phyloP scores from a whole-genome alignment of 2,888 invertebrate species.

The Lithophane socia region DNA sequence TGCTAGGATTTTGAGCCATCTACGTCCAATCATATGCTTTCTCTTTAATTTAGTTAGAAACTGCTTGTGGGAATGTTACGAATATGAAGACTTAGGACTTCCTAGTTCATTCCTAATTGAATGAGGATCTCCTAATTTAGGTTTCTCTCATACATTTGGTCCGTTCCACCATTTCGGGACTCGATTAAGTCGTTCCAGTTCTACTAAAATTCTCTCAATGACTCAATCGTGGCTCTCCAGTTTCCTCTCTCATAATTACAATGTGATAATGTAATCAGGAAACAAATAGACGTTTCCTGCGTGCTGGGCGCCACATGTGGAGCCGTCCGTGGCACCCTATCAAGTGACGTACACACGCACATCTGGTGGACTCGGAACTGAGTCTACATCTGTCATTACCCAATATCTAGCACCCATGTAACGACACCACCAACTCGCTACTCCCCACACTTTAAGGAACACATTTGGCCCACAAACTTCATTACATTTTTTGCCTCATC shows the following conservation, averaged over 20 bases:
- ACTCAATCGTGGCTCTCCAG: slow-evolving; percentile 50
- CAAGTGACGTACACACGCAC: slow-evolving; percentile 70
- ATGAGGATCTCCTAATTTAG: slow-evolving; percentile 3
- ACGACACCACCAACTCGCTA: slow-evolving; percentile 56
- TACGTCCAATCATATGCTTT: not conserved
- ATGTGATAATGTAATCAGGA: slow-evolving; percentile 77
- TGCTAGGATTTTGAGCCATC: not conserved
- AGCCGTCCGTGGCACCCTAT: slow-evolving; percentile 61
- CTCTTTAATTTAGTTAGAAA: not conserved
- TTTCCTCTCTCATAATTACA: slow-evolving; percentile 65
- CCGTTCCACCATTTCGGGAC: not conserved
- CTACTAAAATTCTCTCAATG: slow-evolving; percentile 46
- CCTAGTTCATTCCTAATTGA: not conserved
- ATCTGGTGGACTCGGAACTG: slow-evolving; percentile 81
- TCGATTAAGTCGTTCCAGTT: slow-evolving; percentile 22
- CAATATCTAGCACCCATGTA: slow-evolving; percentile 58
- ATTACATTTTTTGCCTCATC: slow-evolving; percentile 76
- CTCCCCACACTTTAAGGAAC: slow-evolving; percentile 72
- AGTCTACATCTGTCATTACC: slow-evolving; percentile 75
- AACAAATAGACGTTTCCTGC: slow-evolving; percentile 79
- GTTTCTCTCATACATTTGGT: slow-evolving; percentile 5
- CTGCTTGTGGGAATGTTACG: not conserved
- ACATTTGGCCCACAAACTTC: slow-evolving; percentile 78
- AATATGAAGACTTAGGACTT: not conserved
- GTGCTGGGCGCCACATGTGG: slow-evolving; percentile 74